Base-by-base conservation (phyloP, 37 sponge, comb jelly and placozoan species). In the Axinella damicornis region DNA sequence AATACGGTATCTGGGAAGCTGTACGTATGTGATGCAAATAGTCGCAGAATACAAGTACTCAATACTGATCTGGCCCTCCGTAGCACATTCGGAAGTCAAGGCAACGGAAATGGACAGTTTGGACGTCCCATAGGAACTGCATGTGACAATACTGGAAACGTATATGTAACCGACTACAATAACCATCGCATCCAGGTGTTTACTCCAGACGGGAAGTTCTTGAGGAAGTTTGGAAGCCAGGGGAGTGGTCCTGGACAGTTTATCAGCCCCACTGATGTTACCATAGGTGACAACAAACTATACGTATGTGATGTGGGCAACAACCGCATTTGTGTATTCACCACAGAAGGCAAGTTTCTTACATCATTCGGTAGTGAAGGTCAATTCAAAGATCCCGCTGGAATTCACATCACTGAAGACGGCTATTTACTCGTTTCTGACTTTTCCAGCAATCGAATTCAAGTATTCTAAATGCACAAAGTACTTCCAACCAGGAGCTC, bases 41-140 rank as follows among this genome's bases (percentile, higher is more conserved):
- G 79, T 36, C 58, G 69, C 60, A 38, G 79, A 54, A 71, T 86
- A 38, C 87, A 81, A 41, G 69, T 81, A 60, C 21, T 81, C 36
- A 69, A 69, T 21, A 41, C 35, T 22, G 74, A 73, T 53, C 53
- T 73, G 27, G 41, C 46, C 25, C 39, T 53, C 15, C 28, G n/a
- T 28, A 12, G 53, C 11, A 73, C 46, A 21, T 73, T 73, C 4
- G 74, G 74, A 5, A 36, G 53, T 27, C 46, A 73, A 19, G 81
- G 88, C 5, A 55, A 55, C 20, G 88, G 68, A n/a, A 65, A 71
- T 21, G 81, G 81, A 19, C 74, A 87, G 81, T 87, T 87, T 60
- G 69, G 53, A 54, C 41, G 61, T 54, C 80, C 81, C 18, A 62
- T 54, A 56, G 88, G 73, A 2, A 60, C 80, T 24, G 81, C 63